Conservation (phyloP, 2,113 vertebrate species). For the Thunnus maccoyii region DNA sequence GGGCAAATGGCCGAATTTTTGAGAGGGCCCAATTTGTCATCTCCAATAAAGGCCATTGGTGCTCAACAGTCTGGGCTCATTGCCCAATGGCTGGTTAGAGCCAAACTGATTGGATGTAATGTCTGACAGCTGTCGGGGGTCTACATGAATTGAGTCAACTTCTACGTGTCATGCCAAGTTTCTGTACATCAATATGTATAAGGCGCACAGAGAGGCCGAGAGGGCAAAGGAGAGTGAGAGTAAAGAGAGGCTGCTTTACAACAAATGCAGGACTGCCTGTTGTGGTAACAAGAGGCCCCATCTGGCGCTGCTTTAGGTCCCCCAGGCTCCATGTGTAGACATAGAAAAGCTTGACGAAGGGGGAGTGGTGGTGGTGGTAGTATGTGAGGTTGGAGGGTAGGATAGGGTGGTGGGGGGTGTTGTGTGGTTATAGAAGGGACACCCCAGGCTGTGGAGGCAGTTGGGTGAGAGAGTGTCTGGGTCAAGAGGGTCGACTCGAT, state of each 20-base stretch:
- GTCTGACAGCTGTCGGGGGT: slow-evolving; percentile 82
- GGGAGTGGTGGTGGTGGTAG: slow-evolving; percentile 2
- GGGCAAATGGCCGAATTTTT: slow-evolving; percentile 66
- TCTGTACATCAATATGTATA: slow-evolving; percentile 78
- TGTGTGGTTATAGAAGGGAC: slow-evolving; percentile 52
- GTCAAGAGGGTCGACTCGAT: slow-evolving; percentile 54
- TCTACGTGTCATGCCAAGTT: slow-evolving; percentile 72
- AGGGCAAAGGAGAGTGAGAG: slow-evolving; percentile 54
- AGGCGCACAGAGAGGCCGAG: slow-evolving; percentile 49
- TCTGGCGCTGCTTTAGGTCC: slow-evolving; percentile 72
- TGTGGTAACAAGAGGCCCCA: slow-evolving; percentile 74
- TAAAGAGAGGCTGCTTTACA: slow-evolving; percentile 49
- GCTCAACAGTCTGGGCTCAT: slow-evolving; percentile 73
- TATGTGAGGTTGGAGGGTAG: slow-evolving; percentile 31
- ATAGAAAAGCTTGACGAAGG: slow-evolving; percentile 27
- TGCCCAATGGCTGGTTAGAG: slow-evolving; percentile 75
- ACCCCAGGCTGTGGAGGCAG: slow-evolving; percentile 52
- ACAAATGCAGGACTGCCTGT: slow-evolving; percentile 68
- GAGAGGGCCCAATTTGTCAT: slow-evolving; percentile 81
- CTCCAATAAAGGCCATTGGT: slow-evolving; percentile 79
- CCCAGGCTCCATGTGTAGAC: slow-evolving; percentile 65
- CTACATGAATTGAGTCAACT: slow-evolving; percentile 68
- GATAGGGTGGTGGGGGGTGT: slow-evolving; percentile 25
- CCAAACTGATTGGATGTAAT: slow-evolving; percentile 82
- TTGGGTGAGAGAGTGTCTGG: slow-evolving; percentile 68